Base-by-base conservation (phyloP, 1,140 invertebrate genomes). In the Tachypleus tridentatus region DNA sequence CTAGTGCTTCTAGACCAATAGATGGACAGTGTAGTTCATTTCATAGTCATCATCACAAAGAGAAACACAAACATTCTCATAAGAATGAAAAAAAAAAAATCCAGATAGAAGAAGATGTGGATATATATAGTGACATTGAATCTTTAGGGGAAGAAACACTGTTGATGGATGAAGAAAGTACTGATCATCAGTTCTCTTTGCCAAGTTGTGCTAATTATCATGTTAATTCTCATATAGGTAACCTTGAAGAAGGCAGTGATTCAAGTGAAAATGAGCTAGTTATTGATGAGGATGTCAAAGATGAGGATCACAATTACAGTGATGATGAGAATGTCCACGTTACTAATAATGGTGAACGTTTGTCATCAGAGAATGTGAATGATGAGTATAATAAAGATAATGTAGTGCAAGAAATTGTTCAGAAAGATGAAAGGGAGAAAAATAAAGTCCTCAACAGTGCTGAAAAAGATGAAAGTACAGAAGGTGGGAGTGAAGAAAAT, bases 91-190 rank as follows among this genome's bases (percentile, higher is more conserved):
- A 1, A 54, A 54, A 54, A 54, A 54, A 7, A n/a, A 54, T 7
- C 9, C 64, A 66, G 10, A 69, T 64, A 61, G 73, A 75, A 49
- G 73, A 75, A 53, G 75, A 77, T 61, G 69, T 75, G 29, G 76
- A 77, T 71, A 77, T 82, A 51, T 83, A 83, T 67, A 81, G 81
- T 71, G 82, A 83, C 66, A 82, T 83, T 60, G 81, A 81, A 70
- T 72, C 67, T 48, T 67, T 71, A 60, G 68, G 69, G 68, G 70
- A 70, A 7, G 63, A 68, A 11, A 61, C 11, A 10, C 51, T 53
- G 10, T 48, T 7, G 51, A 65, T 4, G 11, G 10, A 47, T 64
- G 51, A 62, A 49, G 53, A 54, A 54, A 54, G 53, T 54, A n/a
- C 7, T 8, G 53, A n/a, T n/a, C 7, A 7, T 8, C 7, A 54